Evolutionary conservation across 1,140 invertebrate species (phyloP).

Genomic region (Sitodiplosis mosellana): DNA sequence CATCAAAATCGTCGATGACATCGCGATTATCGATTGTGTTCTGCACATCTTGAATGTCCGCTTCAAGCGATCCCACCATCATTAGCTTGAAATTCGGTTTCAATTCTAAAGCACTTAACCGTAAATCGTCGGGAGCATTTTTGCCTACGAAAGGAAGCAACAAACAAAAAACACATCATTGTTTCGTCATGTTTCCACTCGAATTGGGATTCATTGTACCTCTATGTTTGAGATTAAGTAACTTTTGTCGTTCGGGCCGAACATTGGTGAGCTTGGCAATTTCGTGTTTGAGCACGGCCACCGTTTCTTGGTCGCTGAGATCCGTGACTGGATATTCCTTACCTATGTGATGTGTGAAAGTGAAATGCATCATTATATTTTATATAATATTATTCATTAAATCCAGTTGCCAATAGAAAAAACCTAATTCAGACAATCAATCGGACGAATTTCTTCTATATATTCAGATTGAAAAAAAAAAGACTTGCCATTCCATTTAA

Average conservation of each 20-base stretch:
- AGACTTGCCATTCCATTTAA: slow-evolving; percentile 90
- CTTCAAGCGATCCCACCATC: slow-evolving; percentile 92
- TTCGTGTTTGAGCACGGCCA: slow-evolving; percentile 50
- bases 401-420: too few species aligned
- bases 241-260: slow-evolving; percentile 72
- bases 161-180: background rate
- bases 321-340: slow-evolving; percentile 59
- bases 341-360: too few species aligned
- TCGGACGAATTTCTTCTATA: too few species aligned
- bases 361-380: too few species aligned
- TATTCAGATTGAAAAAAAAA: too few species aligned
- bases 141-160: slow-evolving; percentile 41
- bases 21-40: slow-evolving; percentile 60
- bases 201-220: slow-evolving; percentile 33
- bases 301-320: slow-evolving; percentile 49
- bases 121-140: slow-evolving; percentile 54
- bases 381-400: too few species aligned
- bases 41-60: slow-evolving; percentile 67
- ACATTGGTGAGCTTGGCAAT: slow-evolving; percentile 22
- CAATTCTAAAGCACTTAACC: slow-evolving; percentile 47
- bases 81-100: slow-evolving; percentile 86
- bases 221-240: slow-evolving; percentile 82
- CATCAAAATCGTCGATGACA: slow-evolving; percentile 72
- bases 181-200: background rate
- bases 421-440: too few species aligned